These are phyloP conservation scores for Fragum fragum DNA, from an alignment of 2,888 invertebrate genomes.

Conservation along the genomic window DNA sequence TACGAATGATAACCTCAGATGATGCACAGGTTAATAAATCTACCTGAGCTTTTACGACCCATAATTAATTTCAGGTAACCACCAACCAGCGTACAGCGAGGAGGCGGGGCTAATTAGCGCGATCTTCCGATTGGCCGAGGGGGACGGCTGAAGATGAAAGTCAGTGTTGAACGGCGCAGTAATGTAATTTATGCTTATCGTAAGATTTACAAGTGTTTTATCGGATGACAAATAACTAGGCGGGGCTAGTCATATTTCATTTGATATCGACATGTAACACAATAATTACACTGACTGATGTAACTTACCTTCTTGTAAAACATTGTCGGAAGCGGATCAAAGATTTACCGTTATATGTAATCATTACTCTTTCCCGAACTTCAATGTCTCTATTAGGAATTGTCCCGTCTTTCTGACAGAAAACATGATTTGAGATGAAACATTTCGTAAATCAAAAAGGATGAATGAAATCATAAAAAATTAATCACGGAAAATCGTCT, in stretches of 20 bases:
- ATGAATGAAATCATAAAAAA: too few species aligned
- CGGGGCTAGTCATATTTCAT: conserved; percentile 21
- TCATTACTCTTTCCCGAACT: background rate
- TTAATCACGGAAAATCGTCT: too few species aligned
- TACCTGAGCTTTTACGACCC: conserved; percentile 59
- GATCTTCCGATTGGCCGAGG: conserved; percentile 53
- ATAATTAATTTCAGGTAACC: conserved; percentile 39
- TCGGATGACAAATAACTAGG: conserved; percentile 14
- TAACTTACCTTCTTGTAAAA: background rate
- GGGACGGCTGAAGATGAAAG: conserved; percentile 23
- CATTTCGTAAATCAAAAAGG: too few species aligned
- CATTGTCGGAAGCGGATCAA: conserved; percentile 22
- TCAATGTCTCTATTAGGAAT: too few species aligned
- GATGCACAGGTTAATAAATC: conserved; percentile 59
- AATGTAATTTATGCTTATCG: conserved; percentile 24
- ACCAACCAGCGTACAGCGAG: conserved; percentile 42
- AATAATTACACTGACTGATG: conserved; percentile 21
- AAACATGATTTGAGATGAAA: too few species aligned
- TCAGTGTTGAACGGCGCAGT: conserved; percentile 8
- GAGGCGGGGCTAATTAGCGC: conserved; percentile 42
- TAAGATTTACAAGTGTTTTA: conserved; percentile 26
- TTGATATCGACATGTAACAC: conserved; percentile 22
- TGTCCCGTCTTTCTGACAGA: too few species aligned
- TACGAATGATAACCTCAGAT: conserved; percentile 20
- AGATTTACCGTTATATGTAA: background rate